phyloP scores from a whole-genome alignment of 2,797 vertebrate genomes.

The Chaenodraco wilsoni region DNA sequence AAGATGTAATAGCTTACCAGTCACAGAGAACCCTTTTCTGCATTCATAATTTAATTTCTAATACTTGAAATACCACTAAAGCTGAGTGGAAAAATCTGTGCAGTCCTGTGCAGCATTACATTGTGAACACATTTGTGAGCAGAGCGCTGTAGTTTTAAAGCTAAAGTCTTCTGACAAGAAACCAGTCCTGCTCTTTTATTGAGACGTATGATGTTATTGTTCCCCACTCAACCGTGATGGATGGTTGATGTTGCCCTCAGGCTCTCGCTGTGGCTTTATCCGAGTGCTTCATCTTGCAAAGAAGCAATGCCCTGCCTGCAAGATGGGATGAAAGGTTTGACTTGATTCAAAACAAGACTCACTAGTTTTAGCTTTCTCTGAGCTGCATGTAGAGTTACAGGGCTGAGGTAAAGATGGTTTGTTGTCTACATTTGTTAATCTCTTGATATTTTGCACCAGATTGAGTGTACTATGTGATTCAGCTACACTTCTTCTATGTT shows the following conservation, averaged over 20 bases:
- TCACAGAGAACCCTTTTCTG: background rate
- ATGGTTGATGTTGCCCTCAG: slow-evolving; percentile 48
- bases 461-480: background rate
- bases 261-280: slow-evolving; percentile 48
- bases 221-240: slow-evolving; percentile 50
- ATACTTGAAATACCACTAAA: background rate
- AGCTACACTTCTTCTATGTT: background rate
- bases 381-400: background rate
- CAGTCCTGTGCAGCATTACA: background rate
- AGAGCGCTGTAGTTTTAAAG: slow-evolving; percentile 20
- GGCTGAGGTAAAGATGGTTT: background rate
- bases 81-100: background rate
- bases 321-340: slow-evolving; percentile 37
- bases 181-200: slow-evolving; percentile 42
- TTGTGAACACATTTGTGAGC: background rate
- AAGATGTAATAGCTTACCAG: background rate
- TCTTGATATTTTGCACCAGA: too few species aligned
- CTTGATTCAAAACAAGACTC: slow-evolving; percentile 9
- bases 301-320: slow-evolving; percentile 13
- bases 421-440: background rate
- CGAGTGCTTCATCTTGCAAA: slow-evolving; percentile 21
- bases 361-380: slow-evolving; percentile 7
- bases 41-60: background rate
- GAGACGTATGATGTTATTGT: slow-evolving; percentile 36
- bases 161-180: slow-evolving; percentile 48